A percentile compares a stretch with the other conserved stretches of the same genome.
Evolutionary conservation across 2,797 vertebrate genomes (phyloP).

Genomic region (Danio jaintianensis): DNA sequence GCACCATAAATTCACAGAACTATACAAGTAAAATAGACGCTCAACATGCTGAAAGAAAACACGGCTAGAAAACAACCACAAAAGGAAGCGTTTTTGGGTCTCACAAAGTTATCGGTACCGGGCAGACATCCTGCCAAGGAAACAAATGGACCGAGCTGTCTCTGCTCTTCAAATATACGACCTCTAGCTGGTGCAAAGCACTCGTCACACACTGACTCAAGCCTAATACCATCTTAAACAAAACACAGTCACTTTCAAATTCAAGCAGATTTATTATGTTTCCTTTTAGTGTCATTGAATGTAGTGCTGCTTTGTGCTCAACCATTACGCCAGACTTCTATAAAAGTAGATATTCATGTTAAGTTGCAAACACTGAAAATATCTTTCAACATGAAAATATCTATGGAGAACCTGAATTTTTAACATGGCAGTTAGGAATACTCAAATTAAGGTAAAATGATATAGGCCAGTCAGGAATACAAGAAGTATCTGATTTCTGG

Average conservation of each 20-base stretch:
- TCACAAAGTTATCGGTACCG: slow-evolving; percentile 92
- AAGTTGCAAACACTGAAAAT: too few species aligned
- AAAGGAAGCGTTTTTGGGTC: slow-evolving; percentile 88
- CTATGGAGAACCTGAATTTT: background rate
- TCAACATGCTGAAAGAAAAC: slow-evolving; percentile 61
- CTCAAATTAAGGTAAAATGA: slow-evolving; percentile 2
- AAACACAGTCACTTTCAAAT: slow-evolving; percentile 28
- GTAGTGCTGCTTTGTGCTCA: slow-evolving; percentile 13
- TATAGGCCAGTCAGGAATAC: slow-evolving; percentile 10
- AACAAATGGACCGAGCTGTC: slow-evolving; percentile 83
- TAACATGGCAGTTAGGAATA: background rate
- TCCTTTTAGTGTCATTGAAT: background rate
- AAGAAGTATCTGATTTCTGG: slow-evolving; percentile 39
- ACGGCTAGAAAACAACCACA: slow-evolving; percentile 59
- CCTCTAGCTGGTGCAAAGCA: slow-evolving; percentile 67
- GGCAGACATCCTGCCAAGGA: slow-evolving; percentile 97
- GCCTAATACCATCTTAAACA: background rate
- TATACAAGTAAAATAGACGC: slow-evolving; percentile 37
- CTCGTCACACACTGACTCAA: slow-evolving; percentile 13
- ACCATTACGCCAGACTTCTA: background rate
- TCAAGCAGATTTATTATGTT: slow-evolving; percentile 42
- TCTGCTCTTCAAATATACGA: slow-evolving; percentile 78
- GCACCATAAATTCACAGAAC: slow-evolving; percentile 16
- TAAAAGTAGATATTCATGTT: background rate
- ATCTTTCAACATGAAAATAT: background rate